These are phyloP conservation scores for Catharus bicknelli DNA, from an alignment of 2,113 vertebrate genomes.

Conservation along the genomic window DNA sequence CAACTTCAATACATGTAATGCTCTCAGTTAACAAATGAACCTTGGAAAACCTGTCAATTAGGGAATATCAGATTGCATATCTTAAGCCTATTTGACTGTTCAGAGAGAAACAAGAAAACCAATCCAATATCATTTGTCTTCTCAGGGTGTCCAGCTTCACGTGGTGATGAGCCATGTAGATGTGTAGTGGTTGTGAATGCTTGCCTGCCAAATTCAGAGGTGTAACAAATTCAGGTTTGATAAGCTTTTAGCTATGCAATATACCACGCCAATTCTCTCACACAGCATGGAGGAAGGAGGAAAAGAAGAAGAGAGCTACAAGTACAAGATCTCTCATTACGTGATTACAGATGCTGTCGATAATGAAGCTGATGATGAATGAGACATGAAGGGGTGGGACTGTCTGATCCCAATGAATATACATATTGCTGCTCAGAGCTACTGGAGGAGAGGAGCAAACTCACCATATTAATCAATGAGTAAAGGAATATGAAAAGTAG, in stretches of 20 bases:
- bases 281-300: neutral
- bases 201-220: neutral
- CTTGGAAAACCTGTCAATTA: constrained; percentile 51
- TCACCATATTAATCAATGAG: neutral
- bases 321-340: neutral
- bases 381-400: neutral
- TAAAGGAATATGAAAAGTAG: neutral
- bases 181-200: neutral
- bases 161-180: neutral
- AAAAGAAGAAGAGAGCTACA: neutral
- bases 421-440: neutral
- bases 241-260: neutral
- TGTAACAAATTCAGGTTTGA: neutral
- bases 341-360: rapidly evolving
- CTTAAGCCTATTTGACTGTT: constrained; percentile 9
- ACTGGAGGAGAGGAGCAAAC: neutral
- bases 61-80: neutral
- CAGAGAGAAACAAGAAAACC: neutral
- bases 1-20: constrained; percentile 45
- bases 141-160: neutral
- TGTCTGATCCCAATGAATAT: neutral
- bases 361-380: neutral
- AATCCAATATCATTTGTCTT: neutral
- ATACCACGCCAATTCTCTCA: neutral
- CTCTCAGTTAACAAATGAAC: constrained; percentile 60